Evolutionary conservation across 1,140 invertebrate genomes (phyloP), one percentile per base, ranked within the genome.

Genomic region (Contarinia nasturtii): DNA sequence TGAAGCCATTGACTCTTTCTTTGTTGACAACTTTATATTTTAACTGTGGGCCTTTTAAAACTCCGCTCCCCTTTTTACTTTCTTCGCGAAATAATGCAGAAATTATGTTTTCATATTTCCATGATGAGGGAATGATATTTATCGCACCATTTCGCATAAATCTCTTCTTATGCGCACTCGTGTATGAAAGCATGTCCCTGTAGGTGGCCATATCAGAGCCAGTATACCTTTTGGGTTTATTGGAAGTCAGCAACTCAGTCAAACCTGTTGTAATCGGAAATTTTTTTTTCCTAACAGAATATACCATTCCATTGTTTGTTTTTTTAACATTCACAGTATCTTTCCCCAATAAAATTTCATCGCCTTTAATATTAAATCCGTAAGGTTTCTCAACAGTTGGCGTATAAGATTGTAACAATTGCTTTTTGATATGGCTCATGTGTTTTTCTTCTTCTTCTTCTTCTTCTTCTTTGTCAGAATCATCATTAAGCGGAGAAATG

Each of bases 221-320:
- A 33, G 48, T 53, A 33, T 53, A 54, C 18, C 14, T 44, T 11
- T 7, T 34, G 37, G 51, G 54, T n/a, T 55, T 27, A 38, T 48
- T 50, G 46, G 54, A 47, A 47, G 50, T 54, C 20, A 55, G 17
- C 36, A 57, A 47, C 45, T 55, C 53, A 45, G 49, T 52, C 33
- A 57, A 44, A 41, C 52, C 54, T 2, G 20, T 43, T 19, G 53
- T 56, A 19, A 42, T 49, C 33, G 15, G 7, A 47, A 48, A 53
- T 8, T 17, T 34, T 44, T 49, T 41, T 22, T 41, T 45, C 43
- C 45, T 44, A 37, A 45, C 40, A 18, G 22, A 40, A 40, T 22
- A 15, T 21, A 48, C 33, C 27, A 48, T 7, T 18, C 18, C 18
- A 20, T 43, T 43, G 4, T 3, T 7, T 18, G n/a, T 34, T 19